phyloP scores from a whole-genome alignment of 2,113 vertebrate species.

The Hemiprocne comata region DNA sequence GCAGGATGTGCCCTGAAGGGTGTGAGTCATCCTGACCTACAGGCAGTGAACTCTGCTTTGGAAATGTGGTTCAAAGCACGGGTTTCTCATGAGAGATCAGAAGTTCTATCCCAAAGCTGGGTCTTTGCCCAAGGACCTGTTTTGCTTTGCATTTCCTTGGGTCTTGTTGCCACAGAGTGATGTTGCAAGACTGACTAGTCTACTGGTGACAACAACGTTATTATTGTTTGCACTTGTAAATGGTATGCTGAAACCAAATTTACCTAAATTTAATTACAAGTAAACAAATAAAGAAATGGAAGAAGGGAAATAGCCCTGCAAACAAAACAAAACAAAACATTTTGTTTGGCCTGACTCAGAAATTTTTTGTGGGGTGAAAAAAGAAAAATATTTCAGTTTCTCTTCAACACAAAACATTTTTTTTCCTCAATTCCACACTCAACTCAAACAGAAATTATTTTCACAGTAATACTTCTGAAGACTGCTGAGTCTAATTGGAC shows the following conservation, averaged over 20 bases:
- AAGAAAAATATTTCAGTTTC: constrained; percentile 11
- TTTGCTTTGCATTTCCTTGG: constrained; percentile 13
- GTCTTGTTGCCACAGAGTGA: neutral
- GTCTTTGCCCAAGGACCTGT: constrained; percentile 12
- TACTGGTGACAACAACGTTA: neutral
- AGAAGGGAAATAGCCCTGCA: neutral
- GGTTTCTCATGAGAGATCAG: constrained; percentile 2
- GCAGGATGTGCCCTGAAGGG: constrained; percentile 39
- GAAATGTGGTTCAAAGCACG: constrained; percentile 22
- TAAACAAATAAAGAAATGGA: neutral
- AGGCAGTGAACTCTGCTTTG: constrained; percentile 33
- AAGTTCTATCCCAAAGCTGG: neutral
- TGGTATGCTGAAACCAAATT: neutral
- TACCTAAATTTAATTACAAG: constrained; percentile 47
- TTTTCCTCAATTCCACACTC: neutral
- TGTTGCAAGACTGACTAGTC: constrained; percentile 18
- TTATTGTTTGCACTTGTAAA: constrained; percentile 4
- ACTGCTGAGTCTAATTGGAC: neutral
- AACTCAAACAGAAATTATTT: neutral
- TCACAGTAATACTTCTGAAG: neutral
- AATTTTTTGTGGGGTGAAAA: neutral
- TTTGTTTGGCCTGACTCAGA: constrained; percentile 8
- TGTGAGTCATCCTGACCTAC: constrained; percentile 34
- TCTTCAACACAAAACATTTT: neutral
- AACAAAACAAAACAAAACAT: constrained; percentile 24